Percentiles rank a stretch among this genome's conserved stretches.
These are phyloP conservation scores for Brachionus asplanchnoidis DNA, from an alignment of 1,140 invertebrate genomes.

Conservation along the genomic window DNA sequence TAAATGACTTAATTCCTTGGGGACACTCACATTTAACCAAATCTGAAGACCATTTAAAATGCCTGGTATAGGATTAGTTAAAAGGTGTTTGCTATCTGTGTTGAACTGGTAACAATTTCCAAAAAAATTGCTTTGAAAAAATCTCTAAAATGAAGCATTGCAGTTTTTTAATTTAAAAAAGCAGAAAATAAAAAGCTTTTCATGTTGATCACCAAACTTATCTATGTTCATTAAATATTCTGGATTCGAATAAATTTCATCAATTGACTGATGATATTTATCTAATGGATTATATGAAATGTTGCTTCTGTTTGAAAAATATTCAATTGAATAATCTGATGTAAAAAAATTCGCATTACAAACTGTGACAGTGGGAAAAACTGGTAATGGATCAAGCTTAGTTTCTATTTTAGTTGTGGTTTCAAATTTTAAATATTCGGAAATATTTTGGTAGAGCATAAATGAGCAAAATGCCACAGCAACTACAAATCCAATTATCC, in stretches of 20 bases:
- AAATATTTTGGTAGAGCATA: neutral
- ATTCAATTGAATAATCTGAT: neutral
- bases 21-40: neutral
- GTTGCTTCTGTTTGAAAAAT: neutral
- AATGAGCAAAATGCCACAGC: neutral
- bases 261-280: neutral
- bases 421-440: neutral
- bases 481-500: neutral
- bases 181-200: neutral
- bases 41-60: neutral
- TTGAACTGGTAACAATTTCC: neutral
- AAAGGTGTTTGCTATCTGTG: neutral
- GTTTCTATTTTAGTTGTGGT: neutral
- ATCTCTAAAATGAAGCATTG: neutral
- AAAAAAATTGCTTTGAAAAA: neutral
- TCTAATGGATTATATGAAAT: neutral
- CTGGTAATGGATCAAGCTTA: neutral
- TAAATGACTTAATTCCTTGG: neutral
- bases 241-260: neutral
- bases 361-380: neutral
- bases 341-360: neutral
- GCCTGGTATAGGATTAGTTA: neutral
- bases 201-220: neutral
- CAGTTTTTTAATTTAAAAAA: neutral
- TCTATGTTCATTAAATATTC: neutral